Evolutionary conservation across 1,140 invertebrate genomes (phyloP).

Genomic region (Bombyx mori): ASM3026992v2 NC_085123.1:8074501-8075000

Average conservation of each 20-base stretch:
- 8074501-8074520: no score
- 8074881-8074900: no score
- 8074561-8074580: slow-evolving; percentile 47
- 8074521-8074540: no score
- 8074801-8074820: no score
- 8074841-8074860: no score
- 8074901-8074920: no score
- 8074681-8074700: slow-evolving; percentile 9
- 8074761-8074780: no score
- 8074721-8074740: slow-evolving; percentile 9
- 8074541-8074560: slow-evolving; percentile 2
- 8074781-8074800: no score
- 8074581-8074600: slow-evolving; percentile 28
- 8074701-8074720: slow-evolving; percentile 17
- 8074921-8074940: no score
- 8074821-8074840: no score
- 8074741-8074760: slow-evolving; percentile 1
- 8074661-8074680: slow-evolving; percentile 18
- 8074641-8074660: slow-evolving; percentile 13
- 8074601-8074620: slow-evolving; percentile 45
- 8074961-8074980: not conserved
- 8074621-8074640: slow-evolving; percentile 28
- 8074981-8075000: slow-evolving; percentile 25
- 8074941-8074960: no score
- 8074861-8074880: no score